Conservation (phyloP, 2,888 invertebrate species). For the Ichneumoninae sp. region DNA sequence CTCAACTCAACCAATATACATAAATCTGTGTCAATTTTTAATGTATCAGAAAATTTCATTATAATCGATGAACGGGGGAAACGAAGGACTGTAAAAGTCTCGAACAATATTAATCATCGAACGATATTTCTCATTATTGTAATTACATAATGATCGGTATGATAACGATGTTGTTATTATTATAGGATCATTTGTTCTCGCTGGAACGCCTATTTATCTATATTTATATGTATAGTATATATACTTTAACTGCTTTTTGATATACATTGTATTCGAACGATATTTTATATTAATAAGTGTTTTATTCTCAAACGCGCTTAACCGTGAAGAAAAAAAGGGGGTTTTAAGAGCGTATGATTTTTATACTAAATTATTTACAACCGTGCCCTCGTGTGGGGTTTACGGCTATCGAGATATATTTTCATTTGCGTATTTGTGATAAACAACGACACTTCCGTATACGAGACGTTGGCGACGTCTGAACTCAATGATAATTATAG, state of each 20-base stretch:
- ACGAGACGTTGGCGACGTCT: constrained; percentile 58
- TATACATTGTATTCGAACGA: constrained; percentile 78
- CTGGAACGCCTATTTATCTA: constrained; percentile 74
- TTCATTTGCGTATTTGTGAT: constrained; percentile 65
- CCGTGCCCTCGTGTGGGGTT: constrained; percentile 45
- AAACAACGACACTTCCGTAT: constrained; percentile 66
- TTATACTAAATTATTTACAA: constrained; percentile 71
- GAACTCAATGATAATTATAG: constrained; percentile 33
- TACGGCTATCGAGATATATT: constrained; percentile 49
- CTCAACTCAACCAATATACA: constrained; percentile 62
- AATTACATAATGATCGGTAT: constrained; percentile 56
- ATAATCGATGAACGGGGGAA: constrained; percentile 71
- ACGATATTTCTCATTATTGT: constrained; percentile 53
- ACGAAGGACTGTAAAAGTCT: constrained; percentile 47
- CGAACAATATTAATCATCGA: constrained; percentile 45
- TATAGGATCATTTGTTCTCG: constrained; percentile 64
- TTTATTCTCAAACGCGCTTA: constrained; percentile 69
- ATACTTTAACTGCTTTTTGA: constrained; percentile 78
- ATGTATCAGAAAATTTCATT: constrained; percentile 79
- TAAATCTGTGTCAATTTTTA: constrained; percentile 83
- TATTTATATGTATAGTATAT: constrained; percentile 72
- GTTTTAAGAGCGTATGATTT: constrained; percentile 68
- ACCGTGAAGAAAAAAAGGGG: constrained; percentile 26
- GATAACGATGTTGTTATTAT: constrained; percentile 68
- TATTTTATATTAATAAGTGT: constrained; percentile 78